phyloP scores from a whole-genome alignment of 2,113 vertebrate species.

The Paracanthobrama guichenoti region DNA sequence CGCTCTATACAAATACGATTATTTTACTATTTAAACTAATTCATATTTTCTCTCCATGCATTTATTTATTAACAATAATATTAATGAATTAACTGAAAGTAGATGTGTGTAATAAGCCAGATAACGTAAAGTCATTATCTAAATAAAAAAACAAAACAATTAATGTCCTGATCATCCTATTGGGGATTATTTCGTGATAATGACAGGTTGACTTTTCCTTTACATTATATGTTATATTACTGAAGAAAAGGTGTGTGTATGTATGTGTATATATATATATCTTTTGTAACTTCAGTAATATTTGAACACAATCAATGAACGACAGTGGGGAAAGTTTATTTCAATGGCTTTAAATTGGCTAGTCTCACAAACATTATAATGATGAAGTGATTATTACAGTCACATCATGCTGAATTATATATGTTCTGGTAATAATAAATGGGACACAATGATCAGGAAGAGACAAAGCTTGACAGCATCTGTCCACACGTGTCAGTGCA shows the following conservation, averaged over 20 bases:
- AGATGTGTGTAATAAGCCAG: too few relatives aligned
- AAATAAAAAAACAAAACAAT: too few relatives aligned
- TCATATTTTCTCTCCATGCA: not conserved
- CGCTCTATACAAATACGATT: not conserved
- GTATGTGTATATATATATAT: not conserved
- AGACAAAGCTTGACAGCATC: constrained; percentile 21
- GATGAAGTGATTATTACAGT: not conserved
- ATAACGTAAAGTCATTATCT: too few relatives aligned
- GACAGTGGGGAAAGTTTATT: not conserved
- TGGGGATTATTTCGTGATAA: too few relatives aligned
- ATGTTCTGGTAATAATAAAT: constrained; percentile 8
- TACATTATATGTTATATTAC: too few relatives aligned
- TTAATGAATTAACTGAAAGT: too few relatives aligned
- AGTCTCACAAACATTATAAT: not conserved
- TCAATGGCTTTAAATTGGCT: not conserved
- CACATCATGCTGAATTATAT: not conserved
- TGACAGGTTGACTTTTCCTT: too few relatives aligned
- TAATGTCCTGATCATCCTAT: too few relatives aligned
- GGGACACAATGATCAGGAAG: not conserved
- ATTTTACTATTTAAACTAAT: not conserved
- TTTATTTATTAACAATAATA: not conserved
- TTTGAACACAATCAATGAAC: not conserved
- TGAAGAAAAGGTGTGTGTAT: not conserved
- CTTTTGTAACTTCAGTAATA: not conserved
- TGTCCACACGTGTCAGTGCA: constrained; percentile 40